Conservation (phyloP, 1,140 invertebrate genomes). For the Cydia pomonella region DNA sequence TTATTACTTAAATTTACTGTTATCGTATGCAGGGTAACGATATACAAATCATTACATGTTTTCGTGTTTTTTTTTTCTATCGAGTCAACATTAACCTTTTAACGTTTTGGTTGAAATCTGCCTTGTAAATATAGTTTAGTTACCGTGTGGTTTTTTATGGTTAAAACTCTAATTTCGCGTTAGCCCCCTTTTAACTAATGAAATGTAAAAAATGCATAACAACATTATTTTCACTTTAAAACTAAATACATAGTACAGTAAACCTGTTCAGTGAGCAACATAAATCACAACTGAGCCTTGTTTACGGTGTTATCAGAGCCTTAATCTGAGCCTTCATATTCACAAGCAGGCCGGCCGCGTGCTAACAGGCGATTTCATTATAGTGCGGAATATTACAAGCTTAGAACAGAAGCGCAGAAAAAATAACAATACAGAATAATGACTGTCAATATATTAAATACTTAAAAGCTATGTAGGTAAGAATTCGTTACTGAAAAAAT, state of each 20-base stretch:
- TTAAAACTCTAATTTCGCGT: too few relatives aligned
- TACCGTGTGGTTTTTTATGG: too few relatives aligned
- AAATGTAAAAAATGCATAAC: not conserved
- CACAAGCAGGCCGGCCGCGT: slow-evolving; percentile 22
- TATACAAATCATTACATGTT: too few relatives aligned
- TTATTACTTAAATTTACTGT: too few relatives aligned
- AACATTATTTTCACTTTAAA: not conserved
- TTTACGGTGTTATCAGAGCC: slow-evolving; percentile 21
- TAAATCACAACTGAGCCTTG: slow-evolving; percentile 17
- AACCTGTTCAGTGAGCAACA: not conserved
- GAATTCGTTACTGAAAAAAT: too few relatives aligned
- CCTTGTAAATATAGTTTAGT: too few relatives aligned
- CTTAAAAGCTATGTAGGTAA: too few relatives aligned
- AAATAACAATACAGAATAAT: not conserved
- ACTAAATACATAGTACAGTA: not conserved
- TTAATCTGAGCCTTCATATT: slow-evolving; percentile 33
- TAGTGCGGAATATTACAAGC: slow-evolving; percentile 49
- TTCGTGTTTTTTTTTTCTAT: too few relatives aligned
- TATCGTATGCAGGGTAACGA: too few relatives aligned
- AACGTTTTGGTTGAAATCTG: too few relatives aligned
- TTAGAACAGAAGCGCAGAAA: slow-evolving; percentile 34
- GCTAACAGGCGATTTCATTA: slow-evolving; percentile 50
- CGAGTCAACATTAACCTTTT: too few relatives aligned
- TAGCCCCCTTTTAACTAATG: not conserved
- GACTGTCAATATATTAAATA: not conserved